Conservation (phyloP, 2,888 invertebrate genomes). For the Drosophila monieri region DNA sequence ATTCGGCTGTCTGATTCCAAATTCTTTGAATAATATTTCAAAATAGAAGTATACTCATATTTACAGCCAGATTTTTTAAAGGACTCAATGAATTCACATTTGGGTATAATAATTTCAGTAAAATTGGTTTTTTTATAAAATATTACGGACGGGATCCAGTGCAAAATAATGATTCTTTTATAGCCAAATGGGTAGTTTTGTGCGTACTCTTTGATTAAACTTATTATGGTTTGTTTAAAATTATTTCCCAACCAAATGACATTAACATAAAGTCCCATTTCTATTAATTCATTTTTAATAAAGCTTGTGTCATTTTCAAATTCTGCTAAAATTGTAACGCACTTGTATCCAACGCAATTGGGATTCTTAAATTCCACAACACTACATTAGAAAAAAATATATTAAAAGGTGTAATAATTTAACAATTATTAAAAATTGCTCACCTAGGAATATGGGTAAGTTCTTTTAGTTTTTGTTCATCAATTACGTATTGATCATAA, state of each 20-base stretch:
- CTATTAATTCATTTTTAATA: slow-evolving; percentile 86
- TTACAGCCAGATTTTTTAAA: slow-evolving; percentile 85
- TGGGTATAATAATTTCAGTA: slow-evolving; percentile 87
- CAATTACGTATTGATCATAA: slow-evolving; percentile 71
- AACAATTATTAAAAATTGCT: slow-evolving; percentile 16
- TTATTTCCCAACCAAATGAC: slow-evolving; percentile 89
- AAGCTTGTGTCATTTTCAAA: slow-evolving; percentile 85
- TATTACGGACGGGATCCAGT: slow-evolving; percentile 88
- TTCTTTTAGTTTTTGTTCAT: slow-evolving; percentile 47
- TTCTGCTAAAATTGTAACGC: slow-evolving; percentile 85
- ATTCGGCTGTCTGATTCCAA: slow-evolving; percentile 83
- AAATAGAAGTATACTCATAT: slow-evolving; percentile 88
- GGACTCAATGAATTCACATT: slow-evolving; percentile 85
- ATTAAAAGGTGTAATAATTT: too few species aligned
- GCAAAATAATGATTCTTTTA: slow-evolving; percentile 86
- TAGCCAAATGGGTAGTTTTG: slow-evolving; percentile 35
- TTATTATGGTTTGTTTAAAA: slow-evolving; percentile 83
- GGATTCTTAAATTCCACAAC: slow-evolving; percentile 43
- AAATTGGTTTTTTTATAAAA: slow-evolving; percentile 85
- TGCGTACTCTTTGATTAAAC: slow-evolving; percentile 76
- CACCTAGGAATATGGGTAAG: slow-evolving; percentile 49
- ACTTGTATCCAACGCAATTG: slow-evolving; percentile 60
- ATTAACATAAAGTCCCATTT: slow-evolving; percentile 86
- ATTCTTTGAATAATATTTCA: slow-evolving; percentile 88
- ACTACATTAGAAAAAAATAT: neutral